Evolutionary conservation across 2,888 invertebrate genomes (phyloP).

Genomic region (Sinelater perroti): DNA sequence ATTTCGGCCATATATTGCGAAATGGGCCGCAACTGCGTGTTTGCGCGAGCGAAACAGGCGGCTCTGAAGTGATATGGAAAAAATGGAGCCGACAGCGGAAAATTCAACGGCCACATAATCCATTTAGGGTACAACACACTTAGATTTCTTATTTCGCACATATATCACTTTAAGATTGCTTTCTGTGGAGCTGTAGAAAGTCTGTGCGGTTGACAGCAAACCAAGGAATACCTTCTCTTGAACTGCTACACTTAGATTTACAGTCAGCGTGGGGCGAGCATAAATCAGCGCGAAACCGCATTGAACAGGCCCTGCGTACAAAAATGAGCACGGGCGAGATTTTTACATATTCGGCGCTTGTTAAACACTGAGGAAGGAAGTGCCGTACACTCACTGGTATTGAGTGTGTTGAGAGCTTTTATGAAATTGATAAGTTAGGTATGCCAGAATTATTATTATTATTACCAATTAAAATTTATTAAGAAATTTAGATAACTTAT

Average conservation of each 20-base stretch:
- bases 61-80: no score
- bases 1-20: no score
- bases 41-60: no score
- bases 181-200: constrained; percentile 16
- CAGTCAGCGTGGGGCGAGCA: constrained; percentile 14
- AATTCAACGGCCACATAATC: constrained; percentile 14
- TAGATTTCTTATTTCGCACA: constrained; percentile 6
- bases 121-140: constrained; percentile 10
- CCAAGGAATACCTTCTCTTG: constrained; percentile 19
- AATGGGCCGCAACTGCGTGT: no score
- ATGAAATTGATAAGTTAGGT: no score
- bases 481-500: no score
- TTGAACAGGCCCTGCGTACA: constrained; percentile 12
- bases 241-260: constrained; percentile 16
- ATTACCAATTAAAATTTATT: no score
- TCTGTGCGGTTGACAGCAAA: constrained; percentile 13
- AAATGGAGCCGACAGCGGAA: constrained; percentile 2
- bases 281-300: constrained; percentile 15
- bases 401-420: no score
- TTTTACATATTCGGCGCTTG: not conserved
- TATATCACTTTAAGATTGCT: constrained; percentile 16
- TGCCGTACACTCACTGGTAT: no score
- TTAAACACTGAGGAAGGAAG: not conserved
- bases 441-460: no score
- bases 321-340: constrained; percentile 7